A percentile compares a stretch with the other conserved stretches of the same genome.
These are phyloP conservation scores for Mythimna albipuncta DNA, from an alignment of 2,888 invertebrate species.

Conservation along the genomic window DNA sequence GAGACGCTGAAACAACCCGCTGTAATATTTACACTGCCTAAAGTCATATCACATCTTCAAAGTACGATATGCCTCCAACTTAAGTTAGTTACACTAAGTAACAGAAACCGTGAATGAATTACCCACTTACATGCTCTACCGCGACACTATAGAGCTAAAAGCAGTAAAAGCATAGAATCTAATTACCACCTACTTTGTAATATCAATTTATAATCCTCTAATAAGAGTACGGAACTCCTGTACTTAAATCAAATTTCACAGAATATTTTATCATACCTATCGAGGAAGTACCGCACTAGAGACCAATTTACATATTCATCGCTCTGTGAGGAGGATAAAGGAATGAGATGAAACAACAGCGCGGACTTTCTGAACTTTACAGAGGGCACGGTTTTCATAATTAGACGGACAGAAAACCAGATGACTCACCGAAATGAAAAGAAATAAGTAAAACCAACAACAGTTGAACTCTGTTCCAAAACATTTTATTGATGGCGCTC, in stretches of 20 bases:
- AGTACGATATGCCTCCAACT: not conserved
- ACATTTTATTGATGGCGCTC: conserved; percentile 40
- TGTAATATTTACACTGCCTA: conserved; percentile 22
- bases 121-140: conserved; percentile 5
- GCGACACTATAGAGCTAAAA: conserved; percentile 32
- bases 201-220: conserved; percentile 53
- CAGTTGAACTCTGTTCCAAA: conserved; percentile 19
- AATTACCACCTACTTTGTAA: conserved; percentile 41
- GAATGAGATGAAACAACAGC: conserved; percentile 67
- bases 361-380: conserved; percentile 53
- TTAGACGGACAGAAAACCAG: conserved; percentile 30
- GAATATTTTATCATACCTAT: conserved; percentile 59
- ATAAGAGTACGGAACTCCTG: conserved; percentile 56
- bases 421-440: conserved; percentile 30
- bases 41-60: conserved; percentile 9
- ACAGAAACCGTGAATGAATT: conserved; percentile 30
- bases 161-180: conserved; percentile 29
- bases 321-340: conserved; percentile 62
- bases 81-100: conserved; percentile 40
- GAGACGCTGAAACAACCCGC: conserved; percentile 7
- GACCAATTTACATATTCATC: conserved; percentile 74
- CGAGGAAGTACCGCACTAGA: conserved; percentile 57
- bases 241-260: conserved; percentile 59
- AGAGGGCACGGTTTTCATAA: conserved; percentile 54
- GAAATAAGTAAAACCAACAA: conserved; percentile 14